Conservation (phyloP, 2,888 invertebrate species). For the Folsomia candida region DNA sequence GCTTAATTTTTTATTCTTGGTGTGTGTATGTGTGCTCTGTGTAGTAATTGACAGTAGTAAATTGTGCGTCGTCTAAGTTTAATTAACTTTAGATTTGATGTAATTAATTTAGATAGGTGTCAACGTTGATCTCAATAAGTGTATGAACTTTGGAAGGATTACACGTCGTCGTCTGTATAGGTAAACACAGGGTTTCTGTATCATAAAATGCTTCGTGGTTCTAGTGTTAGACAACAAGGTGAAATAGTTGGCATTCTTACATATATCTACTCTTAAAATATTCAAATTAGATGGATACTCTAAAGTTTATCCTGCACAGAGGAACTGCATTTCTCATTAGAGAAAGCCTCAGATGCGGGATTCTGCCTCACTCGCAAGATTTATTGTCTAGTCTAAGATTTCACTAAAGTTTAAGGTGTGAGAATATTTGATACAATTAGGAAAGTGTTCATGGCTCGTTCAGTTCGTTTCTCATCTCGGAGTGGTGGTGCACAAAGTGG, state of each 20-base stretch:
- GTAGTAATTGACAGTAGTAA: neutral
- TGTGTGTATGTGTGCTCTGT: neutral
- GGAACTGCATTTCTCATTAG: neutral
- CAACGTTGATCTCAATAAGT: conserved; percentile 2
- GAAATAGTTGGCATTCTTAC: neutral
- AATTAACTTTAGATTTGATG: neutral
- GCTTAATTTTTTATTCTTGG: no score
- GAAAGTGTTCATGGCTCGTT: no score
- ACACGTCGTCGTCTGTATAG: neutral
- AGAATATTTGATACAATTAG: no score
- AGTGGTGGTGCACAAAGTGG: no score
- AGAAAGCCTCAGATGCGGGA: neutral
- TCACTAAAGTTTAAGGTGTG: no score
- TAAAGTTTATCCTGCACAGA: neutral
- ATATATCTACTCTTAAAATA: neutral
- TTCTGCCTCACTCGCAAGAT: neutral
- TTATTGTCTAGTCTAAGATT: neutral
- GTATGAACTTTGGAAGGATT: neutral
- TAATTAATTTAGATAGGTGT: neutral
- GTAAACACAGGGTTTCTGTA: conserved; percentile 17
- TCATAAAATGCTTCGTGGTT: neutral
- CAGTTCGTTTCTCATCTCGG: no score
- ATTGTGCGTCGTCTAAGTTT: neutral
- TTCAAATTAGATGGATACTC: neutral
- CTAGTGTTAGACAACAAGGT: neutral